Base-by-base conservation (phyloP, 2,888 invertebrate species). In the Amphipyra berbera region DNA sequence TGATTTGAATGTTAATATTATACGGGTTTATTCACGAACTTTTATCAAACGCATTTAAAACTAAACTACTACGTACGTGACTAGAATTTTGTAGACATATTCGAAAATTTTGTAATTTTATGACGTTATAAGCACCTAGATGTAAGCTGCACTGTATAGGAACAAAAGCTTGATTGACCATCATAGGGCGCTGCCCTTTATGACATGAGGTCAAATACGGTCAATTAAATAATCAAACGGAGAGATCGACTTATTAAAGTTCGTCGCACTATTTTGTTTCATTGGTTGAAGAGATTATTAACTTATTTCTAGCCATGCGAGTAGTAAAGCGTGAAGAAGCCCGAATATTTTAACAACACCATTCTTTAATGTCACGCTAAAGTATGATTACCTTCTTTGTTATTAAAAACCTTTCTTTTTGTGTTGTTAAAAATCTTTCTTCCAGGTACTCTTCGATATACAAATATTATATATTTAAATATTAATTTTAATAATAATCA, bases 221-320 rank as follows among this genome's bases (percentile, higher is more conserved):
- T 91, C 89, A 94, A 94, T 94, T 90, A 85, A 87, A 88, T 91
- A 85, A 91, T 76, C 66, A 73, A 73, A 48, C 50, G 35, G 30
- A 21, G 64, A 59, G 49, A 61, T 48, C 49, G 48, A 61, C 30
- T 59, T 46, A 52, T 46, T 64, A n/a, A 42, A 48, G 33, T 33
- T 15, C 33, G 55, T 70, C 40, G 15, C 63, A 49, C 48, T 70
- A 54, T 71, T 54, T 70, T 33, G 14, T 61, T 42, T 35, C 12
- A 44, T 57, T 46, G 30, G 2, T 45, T 45, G 7, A 30, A 9
- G 33, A 44, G 8, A 37, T 38, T 21, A 35, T 8, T 27, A 14
- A 12, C 4, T 9, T 15, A 10, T 14, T 30, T 6, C 30, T 42
- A 21, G 15, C 1, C 40, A 9, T 10, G 9, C 13, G 10, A 15